Evolutionary conservation across 2,113 vertebrate species (phyloP), one percentile per base, ranked within the genome.

Genomic region (Peromyscus polionotus): DNA sequence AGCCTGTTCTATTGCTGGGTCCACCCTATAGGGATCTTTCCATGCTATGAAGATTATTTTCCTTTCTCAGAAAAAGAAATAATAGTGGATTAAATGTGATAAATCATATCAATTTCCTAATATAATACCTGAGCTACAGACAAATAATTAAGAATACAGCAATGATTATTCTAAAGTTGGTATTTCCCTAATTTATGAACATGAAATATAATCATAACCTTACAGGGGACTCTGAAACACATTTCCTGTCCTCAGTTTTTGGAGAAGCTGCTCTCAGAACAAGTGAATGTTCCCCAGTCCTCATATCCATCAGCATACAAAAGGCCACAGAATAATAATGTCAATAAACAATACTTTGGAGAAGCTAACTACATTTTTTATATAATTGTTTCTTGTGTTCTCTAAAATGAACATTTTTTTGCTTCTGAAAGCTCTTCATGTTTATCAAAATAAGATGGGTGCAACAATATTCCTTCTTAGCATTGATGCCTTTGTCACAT

Each of bases 401-500:
- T 81, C 48, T 86, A 80, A 65, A 70, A 72, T 90, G n/a, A 77
- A 0, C 7, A n/a, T 42, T 42, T 86, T 84, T 92, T 22, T 95
- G 28, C 48, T 0, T 96, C 77, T 75, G 59, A 83, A 95, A 88
- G 24, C 12, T 94, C 28, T 75, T 16, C n/a, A 17, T 79, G 3
- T 63, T 94, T 95, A 67, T 93, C 10, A 88, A 92, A 81, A 42
- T 68, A 68, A 97, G 94, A 65, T 3, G 5, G 48, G 73, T 51
- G 1, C 9, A 81, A n/a, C 67, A 92, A 81, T 67, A 67, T 1
- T 84, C 31, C 16, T 84, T 96, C 7, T 77, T 54, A 72, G 85
- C n/a, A 59, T 54, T 86, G 54, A 81, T 86, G 14, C 5, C 1
- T 88, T 92, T 96, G 59, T 79, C 94, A 91, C 84, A 93, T 94